These are phyloP conservation scores for Acronicta leporina DNA, from an alignment of 2,888 invertebrate genomes.

Conservation along the genomic window DNA sequence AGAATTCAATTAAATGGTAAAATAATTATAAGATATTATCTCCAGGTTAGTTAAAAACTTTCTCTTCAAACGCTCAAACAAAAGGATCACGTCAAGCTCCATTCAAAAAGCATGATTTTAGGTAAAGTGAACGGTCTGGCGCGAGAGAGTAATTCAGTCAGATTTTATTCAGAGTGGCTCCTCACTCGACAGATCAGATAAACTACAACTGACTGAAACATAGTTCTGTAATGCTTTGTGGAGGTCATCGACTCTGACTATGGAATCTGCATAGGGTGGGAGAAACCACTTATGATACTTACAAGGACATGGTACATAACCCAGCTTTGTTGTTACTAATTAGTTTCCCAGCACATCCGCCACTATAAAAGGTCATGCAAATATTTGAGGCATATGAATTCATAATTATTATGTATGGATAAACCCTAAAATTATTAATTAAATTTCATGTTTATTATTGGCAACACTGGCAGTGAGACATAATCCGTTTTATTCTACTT, in stretches of 20 bases:
- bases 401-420: too few species aligned
- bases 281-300: too few species aligned
- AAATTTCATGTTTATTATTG: too few species aligned
- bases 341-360: too few species aligned
- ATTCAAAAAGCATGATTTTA: slow-evolving; percentile 24
- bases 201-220: slow-evolving; percentile 36
- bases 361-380: too few species aligned
- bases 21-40: slow-evolving; percentile 32
- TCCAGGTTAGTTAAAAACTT: slow-evolving; percentile 36
- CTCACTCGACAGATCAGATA: slow-evolving; percentile 28
- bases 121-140: slow-evolving; percentile 32
- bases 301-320: too few species aligned
- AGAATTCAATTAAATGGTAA: slow-evolving; percentile 7
- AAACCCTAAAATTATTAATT: too few species aligned
- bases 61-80: slow-evolving; percentile 13
- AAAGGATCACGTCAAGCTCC: slow-evolving; percentile 21
- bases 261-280: background rate
- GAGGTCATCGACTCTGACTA: slow-evolving; percentile 26
- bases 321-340: too few species aligned
- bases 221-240: slow-evolving; percentile 26
- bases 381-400: too few species aligned
- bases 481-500: too few species aligned
- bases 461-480: too few species aligned
- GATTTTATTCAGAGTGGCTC: slow-evolving; percentile 40
- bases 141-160: slow-evolving; percentile 38